These are phyloP conservation scores for Amphipoea lucens DNA, from an alignment of 2,888 invertebrate genomes.

Conservation along the genomic window DNA sequence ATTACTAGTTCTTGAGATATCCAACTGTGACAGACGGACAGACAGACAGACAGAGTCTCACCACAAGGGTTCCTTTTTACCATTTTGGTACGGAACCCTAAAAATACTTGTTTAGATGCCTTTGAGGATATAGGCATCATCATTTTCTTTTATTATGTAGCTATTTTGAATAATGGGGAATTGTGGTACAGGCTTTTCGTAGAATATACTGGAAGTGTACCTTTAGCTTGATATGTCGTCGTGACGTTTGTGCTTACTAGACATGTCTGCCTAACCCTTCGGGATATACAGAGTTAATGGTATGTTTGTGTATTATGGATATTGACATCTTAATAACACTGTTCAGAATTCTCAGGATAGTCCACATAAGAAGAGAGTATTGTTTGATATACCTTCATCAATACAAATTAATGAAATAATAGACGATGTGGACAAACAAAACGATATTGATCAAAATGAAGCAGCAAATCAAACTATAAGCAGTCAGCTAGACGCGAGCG, in stretches of 20 bases:
- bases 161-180: not conserved
- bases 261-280: not conserved
- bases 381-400: slow-evolving; percentile 73
- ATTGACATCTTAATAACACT: slow-evolving; percentile 18
- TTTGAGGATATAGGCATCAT: not conserved
- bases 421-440: slow-evolving; percentile 52
- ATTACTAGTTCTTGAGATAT: too few species aligned
- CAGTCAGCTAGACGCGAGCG: slow-evolving; percentile 73
- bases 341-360: slow-evolving; percentile 69
- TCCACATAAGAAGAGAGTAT: slow-evolving; percentile 74
- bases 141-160: not conserved
- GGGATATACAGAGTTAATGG: not conserved
- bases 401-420: slow-evolving; percentile 64
- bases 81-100: too few species aligned
- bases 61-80: too few species aligned
- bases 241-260: not conserved
- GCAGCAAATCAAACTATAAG: slow-evolving; percentile 66
- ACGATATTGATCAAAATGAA: slow-evolving; percentile 56
- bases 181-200: not conserved
- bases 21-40: too few species aligned
- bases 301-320: slow-evolving; percentile 1
- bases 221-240: not conserved
- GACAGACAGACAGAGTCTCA: too few species aligned
- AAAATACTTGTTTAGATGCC: not conserved
- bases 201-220: not conserved